Evolutionary conservation across 2,888 invertebrate genomes (phyloP), one percentile per base, ranked within the genome.

Genomic region (Callimorpha dominula): DNA sequence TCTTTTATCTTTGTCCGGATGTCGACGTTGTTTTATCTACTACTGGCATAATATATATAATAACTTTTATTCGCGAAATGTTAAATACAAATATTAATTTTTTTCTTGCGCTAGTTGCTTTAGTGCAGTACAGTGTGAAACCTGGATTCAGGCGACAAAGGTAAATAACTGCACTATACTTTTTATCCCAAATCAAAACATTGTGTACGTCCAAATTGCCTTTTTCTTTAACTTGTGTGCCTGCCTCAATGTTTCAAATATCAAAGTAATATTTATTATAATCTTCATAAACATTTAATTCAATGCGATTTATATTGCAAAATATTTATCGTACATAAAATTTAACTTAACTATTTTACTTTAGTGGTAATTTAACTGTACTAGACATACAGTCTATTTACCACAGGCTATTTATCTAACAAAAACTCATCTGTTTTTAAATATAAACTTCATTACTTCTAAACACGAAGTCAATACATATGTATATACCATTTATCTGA

Each of bases 1-100:
- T 86, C 85, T 50, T 79, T 72, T 84, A 85, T 85, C 83, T 85
- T 71, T 66, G 66, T 50, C 31, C 72, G 65, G 79, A 75, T 74
- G 72, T 72, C 46, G 65, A 63, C 50, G 49, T 72, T 73, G 65
- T 72, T 67, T 63, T 68, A 72, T 65, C n/a, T 68, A 65, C 63
- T 65, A 20, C 46, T 60, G 54, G 68, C 71, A 64, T 63, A 70
- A 14, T 46, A 60, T 17, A 50, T 65, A 20, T 20, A 57, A 70
- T 65, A 40, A 57, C 40, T 63, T 31, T 14, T 15, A 49, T 65
- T 31, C 31, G 49, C 31, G 31, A 49, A 65, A 49, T 49, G 8
- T 50, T 17, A 17, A 63, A 31, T 50, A 40, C 31, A 63, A 68
- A 46, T 40, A 65, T 31, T 50, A 31, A 57, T 11, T 14, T 63